Base-by-base conservation (phyloP, 2,797 vertebrate species). In the Ptychadena robeensis region DNA sequence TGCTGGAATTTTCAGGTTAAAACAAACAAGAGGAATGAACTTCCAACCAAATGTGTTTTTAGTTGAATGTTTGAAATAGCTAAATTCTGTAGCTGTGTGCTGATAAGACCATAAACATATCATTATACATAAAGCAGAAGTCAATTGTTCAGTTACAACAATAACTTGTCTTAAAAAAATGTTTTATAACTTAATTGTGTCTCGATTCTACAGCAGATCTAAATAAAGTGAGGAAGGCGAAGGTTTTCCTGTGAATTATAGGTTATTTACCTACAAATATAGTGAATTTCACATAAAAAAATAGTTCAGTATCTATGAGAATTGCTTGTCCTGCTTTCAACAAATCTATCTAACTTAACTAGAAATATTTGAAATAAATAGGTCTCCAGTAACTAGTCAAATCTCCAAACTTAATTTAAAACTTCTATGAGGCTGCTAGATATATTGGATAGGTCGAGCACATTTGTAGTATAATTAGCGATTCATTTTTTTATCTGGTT, bases 1-100 rank as follows among this genome's bases (percentile, higher is more conserved):
- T 87, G 90, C 86, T 91, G 88, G 88, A 86, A 80, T 74, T 67
- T 90, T 85, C 87, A 91, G 81, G 88, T 92, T 87, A 73, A 88
- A 87, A 85, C 89, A 90, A 85, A 84, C 53, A 68, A 44, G 34
- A 74, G 82, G 63, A 80, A 67, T 80, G 71, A 69, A 63, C 25
- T 65, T 69, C 35, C 34, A 82, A 44, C 81, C 32, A 73, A 73
- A 37, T 37, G 70, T 74, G 65, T 79, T 32, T 35, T 73, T 28
- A 68, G 63, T 31, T 57, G 48, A 37, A 72, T 72, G 61, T 83
- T 38, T 80, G 30, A 79, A 79, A 79, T 73, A 68, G 32, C 34
- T 79, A 35, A 25, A 32, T 73, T 44, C 37, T 37, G 48, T 44
- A 59, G 40, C 38, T 57, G 14, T 70, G 30, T 68, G 64, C 14